Percentiles rank a stretch among this genome's conserved stretches.
These are phyloP conservation scores for Papilio glaucus DNA, from an alignment of 1,140 invertebrate species.

Conservation along the genomic window DNA sequence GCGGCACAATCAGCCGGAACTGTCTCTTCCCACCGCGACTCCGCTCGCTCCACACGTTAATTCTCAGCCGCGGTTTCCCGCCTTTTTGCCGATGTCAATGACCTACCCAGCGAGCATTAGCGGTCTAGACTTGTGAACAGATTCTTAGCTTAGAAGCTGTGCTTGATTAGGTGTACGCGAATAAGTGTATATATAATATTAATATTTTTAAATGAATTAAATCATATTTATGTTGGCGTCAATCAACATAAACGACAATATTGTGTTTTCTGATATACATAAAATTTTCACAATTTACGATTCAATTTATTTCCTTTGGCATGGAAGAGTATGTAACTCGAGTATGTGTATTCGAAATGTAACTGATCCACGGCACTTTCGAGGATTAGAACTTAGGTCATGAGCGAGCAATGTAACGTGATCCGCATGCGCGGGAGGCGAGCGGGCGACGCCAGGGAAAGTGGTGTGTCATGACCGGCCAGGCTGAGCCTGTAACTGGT, in stretches of 20 bases:
- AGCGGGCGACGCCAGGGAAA: background rate
- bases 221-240: too few species aligned
- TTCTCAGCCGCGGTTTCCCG: conserved; percentile 29
- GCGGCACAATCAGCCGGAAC: conserved; percentile 28
- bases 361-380: conserved; percentile 22
- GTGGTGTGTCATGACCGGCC: conserved; percentile 16
- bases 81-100: conserved; percentile 23
- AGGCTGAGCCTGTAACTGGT: background rate
- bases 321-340: conserved; percentile 1
- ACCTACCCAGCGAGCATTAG: conserved; percentile 7
- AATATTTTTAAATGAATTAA: too few species aligned
- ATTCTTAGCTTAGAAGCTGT: background rate
- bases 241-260: too few species aligned
- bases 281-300: background rate
- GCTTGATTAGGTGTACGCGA: background rate
- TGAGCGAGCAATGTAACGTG: conserved; percentile 3
- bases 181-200: background rate
- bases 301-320: background rate
- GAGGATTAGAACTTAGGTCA: conserved; percentile 11
- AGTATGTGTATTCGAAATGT: background rate
- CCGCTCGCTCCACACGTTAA: background rate
- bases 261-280: background rate
- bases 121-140: conserved; percentile 17
- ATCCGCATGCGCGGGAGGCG: background rate
- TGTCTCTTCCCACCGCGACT: conserved; percentile 21